phyloP scores from a whole-genome alignment of 1,140 invertebrate species.

The Oryzaephilus surinamensis region DNA sequence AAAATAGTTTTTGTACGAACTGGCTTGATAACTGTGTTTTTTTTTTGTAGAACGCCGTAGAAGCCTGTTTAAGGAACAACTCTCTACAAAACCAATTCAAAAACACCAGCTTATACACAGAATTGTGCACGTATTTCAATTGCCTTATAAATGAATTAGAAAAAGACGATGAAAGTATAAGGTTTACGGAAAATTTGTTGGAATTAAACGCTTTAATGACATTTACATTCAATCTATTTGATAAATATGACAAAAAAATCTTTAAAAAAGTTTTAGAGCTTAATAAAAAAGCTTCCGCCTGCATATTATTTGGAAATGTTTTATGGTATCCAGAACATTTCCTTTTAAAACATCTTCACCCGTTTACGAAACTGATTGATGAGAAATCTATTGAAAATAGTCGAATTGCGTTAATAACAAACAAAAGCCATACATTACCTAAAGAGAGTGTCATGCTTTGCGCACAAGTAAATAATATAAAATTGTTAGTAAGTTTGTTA shows the following conservation, averaged over 20 bases:
- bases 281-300: constrained; percentile 66
- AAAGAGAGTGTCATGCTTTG: constrained; percentile 47
- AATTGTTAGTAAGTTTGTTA: constrained; percentile 1
- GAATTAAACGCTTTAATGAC: constrained; percentile 62
- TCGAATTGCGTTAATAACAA: constrained; percentile 46
- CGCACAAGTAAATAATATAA: constrained; percentile 33
- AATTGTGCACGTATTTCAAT: constrained; percentile 61
- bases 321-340: constrained; percentile 75
- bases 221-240: constrained; percentile 64
- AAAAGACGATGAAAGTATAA: constrained; percentile 46
- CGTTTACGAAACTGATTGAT: constrained; percentile 46
- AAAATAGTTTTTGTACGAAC: constrained; percentile 29
- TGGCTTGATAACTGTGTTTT: constrained; percentile 19
- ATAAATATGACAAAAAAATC: constrained; percentile 65
- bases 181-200: constrained; percentile 52
- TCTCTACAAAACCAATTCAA: constrained; percentile 46
- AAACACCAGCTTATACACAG: constrained; percentile 53
- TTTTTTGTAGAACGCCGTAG: constrained; percentile 41
- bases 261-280: constrained; percentile 61
- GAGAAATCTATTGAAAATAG: constrained; percentile 47
- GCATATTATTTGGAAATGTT: constrained; percentile 62
- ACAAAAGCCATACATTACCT: constrained; percentile 44
- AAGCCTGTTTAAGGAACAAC: constrained; percentile 54
- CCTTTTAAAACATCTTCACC: constrained; percentile 50
- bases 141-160: constrained; percentile 53